Conservation (phyloP, 2,888 invertebrate species). For the Pandemis heparana region DNA sequence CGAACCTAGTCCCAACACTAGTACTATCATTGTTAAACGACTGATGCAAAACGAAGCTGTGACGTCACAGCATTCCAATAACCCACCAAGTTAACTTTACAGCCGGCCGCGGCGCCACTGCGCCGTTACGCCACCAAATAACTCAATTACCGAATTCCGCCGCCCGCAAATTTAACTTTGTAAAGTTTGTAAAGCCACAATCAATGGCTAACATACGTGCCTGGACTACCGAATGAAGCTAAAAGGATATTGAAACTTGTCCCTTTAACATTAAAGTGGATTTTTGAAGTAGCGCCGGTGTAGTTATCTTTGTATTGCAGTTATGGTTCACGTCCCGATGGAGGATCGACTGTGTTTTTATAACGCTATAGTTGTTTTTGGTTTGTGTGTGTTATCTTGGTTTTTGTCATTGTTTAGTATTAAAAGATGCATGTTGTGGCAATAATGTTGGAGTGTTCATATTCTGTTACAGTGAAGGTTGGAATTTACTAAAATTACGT, state of each 20-base stretch:
- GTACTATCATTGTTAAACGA: constrained; percentile 14
- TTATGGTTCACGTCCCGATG: neutral
- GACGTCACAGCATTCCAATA: constrained; percentile 37
- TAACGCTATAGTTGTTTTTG: neutral
- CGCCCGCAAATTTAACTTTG: constrained; percentile 33
- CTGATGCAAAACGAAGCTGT: constrained; percentile 26
- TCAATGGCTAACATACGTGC: constrained; percentile 34
- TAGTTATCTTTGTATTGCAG: neutral
- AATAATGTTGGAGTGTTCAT: neutral
- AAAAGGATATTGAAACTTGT: neutral
- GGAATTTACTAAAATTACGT: neutral
- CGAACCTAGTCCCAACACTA: neutral
- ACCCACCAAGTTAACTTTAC: neutral
- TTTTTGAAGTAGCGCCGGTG: neutral
- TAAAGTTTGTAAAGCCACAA: constrained; percentile 32
- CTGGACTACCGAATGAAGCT: constrained; percentile 1
- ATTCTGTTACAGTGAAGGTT: neutral
- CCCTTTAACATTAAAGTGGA: neutral
- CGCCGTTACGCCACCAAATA: neutral
- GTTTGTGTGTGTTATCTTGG: neutral
- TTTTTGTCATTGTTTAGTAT: neutral
- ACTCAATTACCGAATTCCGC: neutral
- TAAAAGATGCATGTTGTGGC: neutral
- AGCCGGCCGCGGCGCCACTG: constrained; percentile 17
- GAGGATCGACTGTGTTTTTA: neutral